phyloP scores from a whole-genome alignment of 2,797 vertebrate genomes.

The Anabas testudineus region DNA sequence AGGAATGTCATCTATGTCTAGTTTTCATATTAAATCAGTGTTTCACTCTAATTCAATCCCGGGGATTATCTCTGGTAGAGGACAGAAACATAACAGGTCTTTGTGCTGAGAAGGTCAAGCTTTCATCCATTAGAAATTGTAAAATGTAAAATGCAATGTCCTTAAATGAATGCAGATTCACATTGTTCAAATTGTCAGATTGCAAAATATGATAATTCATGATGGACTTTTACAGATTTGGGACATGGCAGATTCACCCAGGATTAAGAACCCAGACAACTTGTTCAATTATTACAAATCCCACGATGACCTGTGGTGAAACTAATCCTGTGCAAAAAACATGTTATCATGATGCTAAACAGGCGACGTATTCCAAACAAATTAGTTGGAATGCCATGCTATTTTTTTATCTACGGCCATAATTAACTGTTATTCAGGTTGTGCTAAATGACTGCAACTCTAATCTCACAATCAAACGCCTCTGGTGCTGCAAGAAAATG shows the following conservation, averaged over 20 bases:
- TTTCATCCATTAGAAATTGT: slow-evolving; percentile 31
- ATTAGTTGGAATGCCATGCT: slow-evolving; percentile 49
- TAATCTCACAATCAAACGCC: slow-evolving; percentile 63
- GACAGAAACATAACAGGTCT: slow-evolving; percentile 38
- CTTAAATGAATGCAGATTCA: slow-evolving; percentile 16
- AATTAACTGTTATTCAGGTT: slow-evolving; percentile 73
- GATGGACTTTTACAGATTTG: slow-evolving; percentile 39
- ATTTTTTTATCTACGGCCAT: slow-evolving; percentile 46
- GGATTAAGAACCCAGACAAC: slow-evolving; percentile 37
- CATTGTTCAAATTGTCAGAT: slow-evolving; percentile 14
- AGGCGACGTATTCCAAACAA: slow-evolving; percentile 39
- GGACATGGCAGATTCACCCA: slow-evolving; percentile 18
- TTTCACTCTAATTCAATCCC: slow-evolving; percentile 54
- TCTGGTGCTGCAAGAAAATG: slow-evolving; percentile 35
- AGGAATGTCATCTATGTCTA: slow-evolving; percentile 9
- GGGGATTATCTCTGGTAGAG: slow-evolving; percentile 44
- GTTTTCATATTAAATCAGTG: slow-evolving; percentile 17
- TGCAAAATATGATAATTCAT: slow-evolving; percentile 6
- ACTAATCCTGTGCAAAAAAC: slow-evolving; percentile 25
- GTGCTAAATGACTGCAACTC: slow-evolving; percentile 52
- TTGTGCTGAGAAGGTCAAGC: slow-evolving; percentile 44
- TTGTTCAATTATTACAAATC: slow-evolving; percentile 46
- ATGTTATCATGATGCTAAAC: slow-evolving; percentile 48
- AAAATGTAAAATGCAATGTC: not conserved
- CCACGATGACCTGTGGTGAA: slow-evolving; percentile 11